These are phyloP conservation scores for Eremobia ochroleuca DNA, from an alignment of 2,888 invertebrate species.

Conservation along the genomic window DNA sequence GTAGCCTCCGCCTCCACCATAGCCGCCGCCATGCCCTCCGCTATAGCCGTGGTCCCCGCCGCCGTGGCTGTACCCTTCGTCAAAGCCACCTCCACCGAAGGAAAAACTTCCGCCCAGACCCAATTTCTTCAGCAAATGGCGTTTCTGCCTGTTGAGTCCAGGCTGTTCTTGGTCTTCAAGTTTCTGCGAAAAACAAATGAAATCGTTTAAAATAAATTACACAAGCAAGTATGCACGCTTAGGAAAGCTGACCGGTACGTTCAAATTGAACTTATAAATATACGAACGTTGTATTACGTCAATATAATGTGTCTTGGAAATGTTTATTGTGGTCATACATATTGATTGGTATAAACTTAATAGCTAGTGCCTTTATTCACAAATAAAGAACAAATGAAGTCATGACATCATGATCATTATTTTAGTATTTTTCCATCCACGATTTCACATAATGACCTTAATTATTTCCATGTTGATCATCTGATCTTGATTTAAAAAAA, in stretches of 20 bases:
- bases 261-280: conserved; percentile 44
- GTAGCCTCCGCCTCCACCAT: conserved; percentile 68
- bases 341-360: conserved; percentile 20
- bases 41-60: conserved; percentile 71
- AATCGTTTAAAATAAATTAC: conserved; percentile 1
- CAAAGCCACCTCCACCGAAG: conserved; percentile 60
- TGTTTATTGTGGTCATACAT: conserved; percentile 28
- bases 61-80: conserved; percentile 40
- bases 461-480: neutral
- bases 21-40: conserved; percentile 71
- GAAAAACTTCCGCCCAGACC: conserved; percentile 70
- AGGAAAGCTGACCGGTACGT: conserved; percentile 13
- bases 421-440: neutral
- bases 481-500: neutral
- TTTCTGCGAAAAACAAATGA: conserved; percentile 76
- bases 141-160: conserved; percentile 79
- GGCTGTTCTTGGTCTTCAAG: conserved; percentile 83
- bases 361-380: neutral
- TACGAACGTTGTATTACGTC: conserved; percentile 3
- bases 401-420: neutral
- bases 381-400: neutral
- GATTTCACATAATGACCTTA: neutral
- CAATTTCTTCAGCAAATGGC: conserved; percentile 75
- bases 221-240: neutral
- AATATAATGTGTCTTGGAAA: conserved; percentile 11